Evolutionary conservation across 2,113 vertebrate species (phyloP), one percentile per base, ranked within the genome.

Genomic region (Polyodon spathula): DNA sequence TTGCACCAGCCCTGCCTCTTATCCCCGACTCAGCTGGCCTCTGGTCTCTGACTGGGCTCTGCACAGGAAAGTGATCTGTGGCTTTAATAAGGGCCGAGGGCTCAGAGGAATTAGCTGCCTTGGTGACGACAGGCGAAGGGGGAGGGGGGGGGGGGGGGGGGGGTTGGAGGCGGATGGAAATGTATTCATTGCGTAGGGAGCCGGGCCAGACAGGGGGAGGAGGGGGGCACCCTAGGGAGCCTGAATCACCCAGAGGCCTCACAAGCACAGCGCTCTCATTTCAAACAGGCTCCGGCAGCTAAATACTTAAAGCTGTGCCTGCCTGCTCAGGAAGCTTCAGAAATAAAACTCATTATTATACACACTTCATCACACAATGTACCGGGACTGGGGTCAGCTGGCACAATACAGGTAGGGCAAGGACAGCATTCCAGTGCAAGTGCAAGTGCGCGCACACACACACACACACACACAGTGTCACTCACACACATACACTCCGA

Each of bases 61-160:
- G 78, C 86, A 84, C 69, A 71, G 80, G 88, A 91, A 94, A 93
- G 90, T 96, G 95, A 98, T 97, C 92, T 94, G 94, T 93, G 92
- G 88, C 90, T 96, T 94, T 95, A 98, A 97, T 97, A 97, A 94
- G 91, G 90, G 89, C 85, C 84, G 79, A 42, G 89, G 90, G 88
- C 93, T 93, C 90, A 60, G 74, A 93, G 90, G 93, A 94, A 89
- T 94, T 94, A 94, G 92, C 93, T 95, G 93, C 87, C 86, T 87
- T 91, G 85, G 89, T 90, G 93, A 93, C 80, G 86, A 85, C 82
- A 83, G 83, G 78, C 73, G 54, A 44, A 12, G 43, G 43, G 43
- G 74, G 76, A 77, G 75, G 77, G 74, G 70, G 77, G 38, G n/a
- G 79, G 71, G 72, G 75, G 68, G 71, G 76, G 83, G 83, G 76